Percentiles rank a stretch among this genome's conserved stretches.
phyloP scores from a whole-genome alignment of 1,140 invertebrate genomes.

The Lucilia sericata region DNA sequence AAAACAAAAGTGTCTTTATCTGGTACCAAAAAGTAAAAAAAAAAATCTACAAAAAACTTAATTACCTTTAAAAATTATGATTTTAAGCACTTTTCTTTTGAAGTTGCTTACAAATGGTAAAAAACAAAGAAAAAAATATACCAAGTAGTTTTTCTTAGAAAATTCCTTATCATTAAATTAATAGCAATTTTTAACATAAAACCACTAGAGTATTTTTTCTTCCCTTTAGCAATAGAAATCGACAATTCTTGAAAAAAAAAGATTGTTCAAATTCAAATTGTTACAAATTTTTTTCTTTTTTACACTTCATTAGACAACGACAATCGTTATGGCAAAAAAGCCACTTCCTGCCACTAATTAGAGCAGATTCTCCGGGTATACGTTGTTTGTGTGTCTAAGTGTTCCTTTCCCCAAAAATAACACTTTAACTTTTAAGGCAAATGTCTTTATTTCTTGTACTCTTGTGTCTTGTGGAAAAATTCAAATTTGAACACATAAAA shows the following conservation, averaged over 20 bases:
- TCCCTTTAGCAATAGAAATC: neutral
- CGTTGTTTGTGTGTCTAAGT: neutral
- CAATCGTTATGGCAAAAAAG: conserved; percentile 3
- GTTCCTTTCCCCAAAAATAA: neutral
- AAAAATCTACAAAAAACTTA: neutral
- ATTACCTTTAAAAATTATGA: conserved; percentile 27
- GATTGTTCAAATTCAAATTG: neutral
- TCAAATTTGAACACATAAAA: neutral
- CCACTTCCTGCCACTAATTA: conserved; percentile 5
- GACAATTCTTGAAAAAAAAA: neutral
- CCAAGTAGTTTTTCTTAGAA: neutral
- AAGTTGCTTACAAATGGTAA: neutral
- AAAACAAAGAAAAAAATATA: neutral
- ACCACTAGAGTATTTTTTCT: neutral
- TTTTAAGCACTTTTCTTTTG: neutral
- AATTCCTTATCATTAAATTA: conserved; percentile 4
- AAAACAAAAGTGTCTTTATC: neutral
- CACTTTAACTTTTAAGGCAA: neutral
- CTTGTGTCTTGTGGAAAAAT: neutral
- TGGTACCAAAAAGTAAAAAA: neutral
- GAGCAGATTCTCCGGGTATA: neutral
- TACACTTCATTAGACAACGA: conserved; percentile 14
- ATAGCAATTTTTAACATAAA: neutral
- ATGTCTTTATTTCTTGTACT: neutral
- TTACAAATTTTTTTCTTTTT: neutral